These are phyloP conservation scores for Neolamprologus modestus DNA, from an alignment of 2,113 vertebrate genomes.

Conservation along the genomic window DNA sequence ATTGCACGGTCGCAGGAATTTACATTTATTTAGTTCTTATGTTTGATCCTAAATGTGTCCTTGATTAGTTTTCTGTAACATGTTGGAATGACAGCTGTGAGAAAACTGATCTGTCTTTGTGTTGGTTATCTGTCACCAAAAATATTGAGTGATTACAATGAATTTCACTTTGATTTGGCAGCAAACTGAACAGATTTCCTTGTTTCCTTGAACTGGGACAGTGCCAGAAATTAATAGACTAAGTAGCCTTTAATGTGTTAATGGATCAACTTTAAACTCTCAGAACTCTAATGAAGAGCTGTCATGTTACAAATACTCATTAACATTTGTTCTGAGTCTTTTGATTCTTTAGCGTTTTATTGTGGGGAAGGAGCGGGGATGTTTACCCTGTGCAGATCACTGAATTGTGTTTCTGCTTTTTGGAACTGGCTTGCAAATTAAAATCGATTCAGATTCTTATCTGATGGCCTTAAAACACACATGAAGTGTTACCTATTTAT, in stretches of 20 bases:
- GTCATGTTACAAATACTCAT: neutral
- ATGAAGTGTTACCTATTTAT: neutral
- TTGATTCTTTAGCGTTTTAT: neutral
- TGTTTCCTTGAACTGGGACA: neutral
- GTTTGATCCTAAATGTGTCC: accelerated
- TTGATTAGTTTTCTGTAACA: neutral
- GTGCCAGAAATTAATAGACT: neutral
- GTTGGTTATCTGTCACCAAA: neutral
- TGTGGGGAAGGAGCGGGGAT: accelerated
- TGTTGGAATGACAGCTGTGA: neutral
- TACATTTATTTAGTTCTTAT: accelerated
- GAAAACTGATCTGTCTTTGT: neutral
- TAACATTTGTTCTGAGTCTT: neutral
- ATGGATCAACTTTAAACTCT: neutral
- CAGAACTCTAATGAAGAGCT: neutral
- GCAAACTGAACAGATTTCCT: neutral
- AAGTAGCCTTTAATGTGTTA: neutral
- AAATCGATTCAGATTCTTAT: accelerated
- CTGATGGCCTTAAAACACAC: neutral
- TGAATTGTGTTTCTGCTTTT: neutral
- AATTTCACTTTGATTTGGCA: neutral
- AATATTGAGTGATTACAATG: neutral
- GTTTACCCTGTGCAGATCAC: neutral
- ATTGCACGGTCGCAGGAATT: neutral
- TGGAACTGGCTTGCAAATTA: neutral